Evolutionary conservation across 1,140 invertebrate genomes (phyloP).

Genomic region (Nasonia vitripennis): DNA sequence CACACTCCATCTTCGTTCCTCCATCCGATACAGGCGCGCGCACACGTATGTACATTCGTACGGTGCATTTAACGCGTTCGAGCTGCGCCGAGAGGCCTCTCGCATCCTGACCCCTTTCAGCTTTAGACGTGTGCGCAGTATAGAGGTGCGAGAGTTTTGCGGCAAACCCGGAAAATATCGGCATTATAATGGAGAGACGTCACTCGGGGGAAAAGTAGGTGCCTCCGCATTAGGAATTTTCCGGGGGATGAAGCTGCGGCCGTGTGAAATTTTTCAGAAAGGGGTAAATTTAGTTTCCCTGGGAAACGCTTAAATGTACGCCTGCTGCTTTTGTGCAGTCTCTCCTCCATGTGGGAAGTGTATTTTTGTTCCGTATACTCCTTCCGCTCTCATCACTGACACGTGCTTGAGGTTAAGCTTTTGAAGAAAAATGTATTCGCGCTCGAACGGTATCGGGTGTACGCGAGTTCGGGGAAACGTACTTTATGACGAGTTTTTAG

Average conservation of each 20-base stretch:
- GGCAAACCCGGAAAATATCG: slow-evolving; percentile 44
- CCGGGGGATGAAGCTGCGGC: background rate
- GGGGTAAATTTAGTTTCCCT: slow-evolving; percentile 35
- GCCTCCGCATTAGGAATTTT: slow-evolving; percentile 30
- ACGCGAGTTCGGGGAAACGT: no score
- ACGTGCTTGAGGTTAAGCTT: no score
- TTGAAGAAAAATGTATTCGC: no score
- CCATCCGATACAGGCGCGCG: slow-evolving; percentile 31
- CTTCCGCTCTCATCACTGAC: no score
- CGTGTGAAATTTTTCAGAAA: slow-evolving; percentile 39
- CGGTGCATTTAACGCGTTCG: slow-evolving; percentile 60
- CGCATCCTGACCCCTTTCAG: slow-evolving; percentile 64
- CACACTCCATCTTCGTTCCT: slow-evolving; percentile 41
- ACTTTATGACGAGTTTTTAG: no score
- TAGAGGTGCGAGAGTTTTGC: background rate
- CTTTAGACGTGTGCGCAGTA: background rate
- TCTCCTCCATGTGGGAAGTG: background rate
- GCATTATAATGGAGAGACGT: slow-evolving; percentile 45
- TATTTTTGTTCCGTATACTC: no score
- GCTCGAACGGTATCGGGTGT: no score
- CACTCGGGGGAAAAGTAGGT: background rate
- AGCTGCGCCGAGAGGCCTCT: slow-evolving; percentile 21
- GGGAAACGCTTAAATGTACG: background rate
- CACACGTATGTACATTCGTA: slow-evolving; percentile 50
- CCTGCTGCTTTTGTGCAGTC: no score